These are phyloP conservation scores for Drosophila mojavensis DNA, from an alignment of 1,140 invertebrate genomes.

Conservation along the genomic window DNA sequence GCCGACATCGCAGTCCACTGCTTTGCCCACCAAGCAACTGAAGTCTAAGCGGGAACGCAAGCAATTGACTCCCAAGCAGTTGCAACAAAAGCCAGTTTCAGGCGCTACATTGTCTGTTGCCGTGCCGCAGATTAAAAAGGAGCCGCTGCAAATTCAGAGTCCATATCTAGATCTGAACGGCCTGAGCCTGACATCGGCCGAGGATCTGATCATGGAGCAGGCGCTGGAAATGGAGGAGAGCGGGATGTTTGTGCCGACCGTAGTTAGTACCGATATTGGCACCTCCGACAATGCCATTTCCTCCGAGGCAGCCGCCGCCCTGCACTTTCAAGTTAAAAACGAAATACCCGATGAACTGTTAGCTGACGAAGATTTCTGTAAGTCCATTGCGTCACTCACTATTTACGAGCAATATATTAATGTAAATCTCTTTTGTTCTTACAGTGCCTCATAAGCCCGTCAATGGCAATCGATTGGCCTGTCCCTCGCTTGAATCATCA, in stretches of 20 bases:
- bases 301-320: slow-evolving; percentile 74
- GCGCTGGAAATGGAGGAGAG: slow-evolving; percentile 82
- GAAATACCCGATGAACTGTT: slow-evolving; percentile 70
- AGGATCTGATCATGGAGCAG: slow-evolving; percentile 82
- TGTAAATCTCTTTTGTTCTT: neutral
- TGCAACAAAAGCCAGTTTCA: slow-evolving; percentile 66
- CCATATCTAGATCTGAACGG: slow-evolving; percentile 72
- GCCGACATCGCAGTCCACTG: slow-evolving; percentile 1
- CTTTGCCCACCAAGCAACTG: slow-evolving; percentile 47
- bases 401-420: slow-evolving; percentile 2
- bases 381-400: slow-evolving; percentile 16
- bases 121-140: slow-evolving; percentile 70
- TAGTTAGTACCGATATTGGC: slow-evolving; percentile 53
- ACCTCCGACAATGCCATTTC: slow-evolving; percentile 78
- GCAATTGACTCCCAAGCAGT: slow-evolving; percentile 70
- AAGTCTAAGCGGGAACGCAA: slow-evolving; percentile 77
- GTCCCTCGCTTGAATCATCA: slow-evolving; percentile 77
- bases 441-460: slow-evolving; percentile 61
- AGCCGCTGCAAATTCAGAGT: slow-evolving; percentile 54
- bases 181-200: slow-evolving; percentile 78
- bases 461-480: slow-evolving; percentile 65
- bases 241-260: slow-evolving; percentile 66
- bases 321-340: slow-evolving; percentile 79
- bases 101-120: slow-evolving; percentile 17
- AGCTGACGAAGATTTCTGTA: slow-evolving; percentile 76